Evolutionary conservation across 92 coral and sea anemone genomes (phyloP).

Genomic region (Epizoanthus scotinus): DNA sequence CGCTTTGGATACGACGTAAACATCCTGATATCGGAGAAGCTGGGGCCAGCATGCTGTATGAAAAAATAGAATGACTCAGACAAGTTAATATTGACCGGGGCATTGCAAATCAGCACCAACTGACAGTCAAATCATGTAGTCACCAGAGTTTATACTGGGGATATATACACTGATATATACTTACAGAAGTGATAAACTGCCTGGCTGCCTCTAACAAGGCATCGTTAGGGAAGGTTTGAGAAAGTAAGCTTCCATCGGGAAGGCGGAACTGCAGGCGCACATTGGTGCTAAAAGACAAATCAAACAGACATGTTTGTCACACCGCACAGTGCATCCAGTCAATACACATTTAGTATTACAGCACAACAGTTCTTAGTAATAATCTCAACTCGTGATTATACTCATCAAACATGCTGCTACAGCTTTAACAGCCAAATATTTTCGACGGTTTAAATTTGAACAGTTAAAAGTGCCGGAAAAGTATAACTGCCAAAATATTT

Average conservation of each 20-base stretch:
- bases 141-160: too few relatives aligned
- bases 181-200: slow-evolving; percentile 79
- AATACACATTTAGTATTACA: not conserved
- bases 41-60: slow-evolving; percentile 49
- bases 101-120: not conserved
- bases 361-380: too few relatives aligned
- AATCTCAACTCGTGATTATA: too few relatives aligned
- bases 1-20: slow-evolving; percentile 89
- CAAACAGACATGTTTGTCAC: not conserved
- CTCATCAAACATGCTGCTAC: too few relatives aligned
- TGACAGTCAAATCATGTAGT: too few relatives aligned
- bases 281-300: slow-evolving; percentile 33
- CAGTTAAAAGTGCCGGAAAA: too few relatives aligned
- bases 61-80: not conserved
- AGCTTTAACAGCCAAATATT: too few relatives aligned
- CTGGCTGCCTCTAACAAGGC: slow-evolving; percentile 72
- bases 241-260: slow-evolving; percentile 88
- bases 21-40: slow-evolving; percentile 46
- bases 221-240: slow-evolving; percentile 78
- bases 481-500: too few relatives aligned
- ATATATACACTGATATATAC: slow-evolving; percentile 33
- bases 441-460: too few relatives aligned
- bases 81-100: not conserved
- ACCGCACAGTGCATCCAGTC: not conserved
- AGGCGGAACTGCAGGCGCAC: slow-evolving; percentile 97